Evolutionary conservation across 2,113 vertebrate species (phyloP).

Genomic region (Dipodomys spectabilis): DNA sequence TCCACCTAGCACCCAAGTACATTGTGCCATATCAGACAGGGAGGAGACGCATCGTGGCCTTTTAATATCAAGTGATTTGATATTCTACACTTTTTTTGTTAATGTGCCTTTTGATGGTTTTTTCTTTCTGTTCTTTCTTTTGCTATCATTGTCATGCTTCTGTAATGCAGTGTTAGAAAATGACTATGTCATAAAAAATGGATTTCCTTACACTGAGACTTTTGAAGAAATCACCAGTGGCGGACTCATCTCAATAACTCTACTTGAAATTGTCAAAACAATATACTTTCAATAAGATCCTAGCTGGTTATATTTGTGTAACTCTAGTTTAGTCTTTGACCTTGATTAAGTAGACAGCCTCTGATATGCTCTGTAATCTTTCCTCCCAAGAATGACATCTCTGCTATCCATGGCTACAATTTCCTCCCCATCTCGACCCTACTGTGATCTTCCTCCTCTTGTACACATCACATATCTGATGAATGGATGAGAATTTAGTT

Average conservation of each 20-base stretch:
- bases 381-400: neutral
- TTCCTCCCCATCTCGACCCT: neutral
- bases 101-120: neutral
- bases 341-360: neutral
- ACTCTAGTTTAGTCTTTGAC: neutral
- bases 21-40: neutral
- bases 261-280: constrained; percentile 1
- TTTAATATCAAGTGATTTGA: neutral
- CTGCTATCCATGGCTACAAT: neutral
- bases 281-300: neutral
- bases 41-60: neutral
- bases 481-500: no score
- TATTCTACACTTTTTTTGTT: neutral
- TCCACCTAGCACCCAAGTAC: neutral
- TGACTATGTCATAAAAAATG: neutral
- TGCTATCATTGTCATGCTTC: neutral
- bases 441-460: no score
- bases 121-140: neutral
- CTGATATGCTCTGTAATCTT: neutral
- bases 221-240: neutral
- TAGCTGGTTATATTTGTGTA: neutral
- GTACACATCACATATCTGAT: no score
- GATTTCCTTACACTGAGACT: neutral
- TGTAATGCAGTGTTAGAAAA: neutral
- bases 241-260: neutral